These are phyloP conservation scores for Odontesthes bonariensis DNA, from an alignment of 2,113 vertebrate species.

Conservation along the genomic window DNA sequence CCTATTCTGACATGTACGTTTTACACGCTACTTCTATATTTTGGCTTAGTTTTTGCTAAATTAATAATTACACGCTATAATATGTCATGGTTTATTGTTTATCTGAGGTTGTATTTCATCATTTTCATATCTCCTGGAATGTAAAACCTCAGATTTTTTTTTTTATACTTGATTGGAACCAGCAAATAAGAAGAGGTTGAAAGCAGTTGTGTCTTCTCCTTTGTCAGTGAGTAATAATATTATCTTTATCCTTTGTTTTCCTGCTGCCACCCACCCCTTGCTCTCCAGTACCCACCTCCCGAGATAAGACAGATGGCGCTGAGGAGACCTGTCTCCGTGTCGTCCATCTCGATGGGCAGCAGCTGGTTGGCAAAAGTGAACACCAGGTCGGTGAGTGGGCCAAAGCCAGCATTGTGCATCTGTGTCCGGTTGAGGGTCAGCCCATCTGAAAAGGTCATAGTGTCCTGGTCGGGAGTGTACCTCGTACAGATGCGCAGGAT, in stretches of 20 bases:
- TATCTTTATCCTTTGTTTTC: too few species aligned
- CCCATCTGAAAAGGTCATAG: conserved; percentile 99
- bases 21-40: neutral
- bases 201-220: neutral
- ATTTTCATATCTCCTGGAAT: neutral
- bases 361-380: conserved; percentile 99
- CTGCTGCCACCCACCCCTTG: neutral
- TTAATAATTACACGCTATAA: neutral
- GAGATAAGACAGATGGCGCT: conserved; percentile 99
- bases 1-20: too few species aligned
- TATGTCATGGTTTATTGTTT: neutral
- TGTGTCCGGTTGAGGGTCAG: conserved; percentile 98
- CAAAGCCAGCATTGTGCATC: conserved; percentile 99
- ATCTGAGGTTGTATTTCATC: neutral
- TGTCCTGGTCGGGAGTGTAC: conserved; percentile 98
- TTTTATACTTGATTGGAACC: neutral
- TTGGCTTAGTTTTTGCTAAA: neutral
- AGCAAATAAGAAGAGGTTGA: neutral
- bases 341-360: conserved; percentile 98
- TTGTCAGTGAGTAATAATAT: neutral
- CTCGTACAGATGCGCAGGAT: conserved; percentile 98
- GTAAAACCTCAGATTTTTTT: neutral
- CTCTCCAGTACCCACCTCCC: conserved; percentile 85
- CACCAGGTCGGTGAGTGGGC: conserved; percentile 96
- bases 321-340: conserved; percentile 97